Evolutionary conservation across 2,113 vertebrate genomes (phyloP).

Genomic region (Caranx ignobilis): DNA sequence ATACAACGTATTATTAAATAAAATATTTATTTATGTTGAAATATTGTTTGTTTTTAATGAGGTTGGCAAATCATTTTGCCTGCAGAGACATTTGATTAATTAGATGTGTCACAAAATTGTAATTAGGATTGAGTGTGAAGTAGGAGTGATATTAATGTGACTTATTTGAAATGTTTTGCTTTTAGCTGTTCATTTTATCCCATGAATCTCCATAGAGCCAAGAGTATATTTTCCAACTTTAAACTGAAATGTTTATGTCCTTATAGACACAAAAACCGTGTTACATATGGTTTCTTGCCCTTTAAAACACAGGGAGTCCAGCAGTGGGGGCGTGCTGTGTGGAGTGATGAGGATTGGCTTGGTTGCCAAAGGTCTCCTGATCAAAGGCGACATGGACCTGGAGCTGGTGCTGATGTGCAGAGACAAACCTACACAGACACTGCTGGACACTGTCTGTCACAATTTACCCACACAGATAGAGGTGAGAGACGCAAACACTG

Average conservation of each 20-base stretch:
- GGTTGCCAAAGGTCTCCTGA: slow-evolving; percentile 97
- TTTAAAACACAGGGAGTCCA: slow-evolving; percentile 86
- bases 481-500: slow-evolving; percentile 59
- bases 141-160: background rate
- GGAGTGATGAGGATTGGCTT: slow-evolving; percentile 98
- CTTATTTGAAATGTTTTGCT: background rate
- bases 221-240: background rate
- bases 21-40: background rate
- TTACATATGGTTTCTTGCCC: background rate
- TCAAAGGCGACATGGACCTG: slow-evolving; percentile 99
- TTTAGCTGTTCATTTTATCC: background rate
- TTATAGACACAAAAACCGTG: background rate
- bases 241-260: background rate
- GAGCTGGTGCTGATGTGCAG: slow-evolving; percentile 98
- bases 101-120: background rate
- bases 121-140: background rate
- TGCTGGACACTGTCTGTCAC: slow-evolving; percentile 92
- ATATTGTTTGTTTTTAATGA: background rate
- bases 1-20: too few species aligned
- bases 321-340: slow-evolving; percentile 91
- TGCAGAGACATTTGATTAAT: slow-evolving; percentile 12
- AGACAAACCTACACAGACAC: slow-evolving; percentile 95
- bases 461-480: slow-evolving; percentile 94
- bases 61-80: background rate
- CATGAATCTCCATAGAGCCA: background rate